Evolutionary conservation across 2,113 vertebrate species (phyloP), one percentile per base, ranked within the genome.

Genomic region (Corynorhinus townsendii): DNA sequence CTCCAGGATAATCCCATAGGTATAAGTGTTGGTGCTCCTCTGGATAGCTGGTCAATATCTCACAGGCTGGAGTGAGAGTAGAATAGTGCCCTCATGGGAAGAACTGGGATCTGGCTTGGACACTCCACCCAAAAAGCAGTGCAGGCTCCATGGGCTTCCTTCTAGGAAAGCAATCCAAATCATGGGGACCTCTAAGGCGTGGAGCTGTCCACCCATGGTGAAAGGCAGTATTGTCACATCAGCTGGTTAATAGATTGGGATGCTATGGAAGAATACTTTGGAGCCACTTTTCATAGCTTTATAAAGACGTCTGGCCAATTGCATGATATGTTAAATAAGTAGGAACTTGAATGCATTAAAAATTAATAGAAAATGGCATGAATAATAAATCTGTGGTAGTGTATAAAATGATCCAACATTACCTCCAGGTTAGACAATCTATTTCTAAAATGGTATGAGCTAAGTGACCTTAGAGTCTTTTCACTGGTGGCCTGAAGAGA

Each of bases 361-460:
- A 96, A 95, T 96, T 97, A 93, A 97, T 89, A 86, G 86, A 95
- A 89, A 96, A 71, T 35, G 64, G 22, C 81, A 92, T 97, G 69
- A 96, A 96, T 97, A 98, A 97, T 96, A 81, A 89, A 97, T 97
- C 86, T 89, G 73, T 93, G 92, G 88, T 28, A 4, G n/a, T 82
- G 22, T 91, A 69, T 90, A 95, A 86, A 96, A 81, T 93, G 84
- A 62, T 38, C 69, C 49, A 75, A 92, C 64, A 86, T 90, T 94
- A 87, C 43, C 45, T 92, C 71, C 86, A 95, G 68, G 69, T 93
- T 95, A 93, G 89, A 86, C 64, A 86, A 73, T 24, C 14, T 22
- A 89, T 86, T 52, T 38, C n/a, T 95, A 66, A 91, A 86, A 95
- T 93, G 33, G 33, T 83, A 43, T 15, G 28, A 92, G 86, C 11